Base-by-base conservation (phyloP, 2,888 invertebrate species). In the Drosophila niveifrons region DNA sequence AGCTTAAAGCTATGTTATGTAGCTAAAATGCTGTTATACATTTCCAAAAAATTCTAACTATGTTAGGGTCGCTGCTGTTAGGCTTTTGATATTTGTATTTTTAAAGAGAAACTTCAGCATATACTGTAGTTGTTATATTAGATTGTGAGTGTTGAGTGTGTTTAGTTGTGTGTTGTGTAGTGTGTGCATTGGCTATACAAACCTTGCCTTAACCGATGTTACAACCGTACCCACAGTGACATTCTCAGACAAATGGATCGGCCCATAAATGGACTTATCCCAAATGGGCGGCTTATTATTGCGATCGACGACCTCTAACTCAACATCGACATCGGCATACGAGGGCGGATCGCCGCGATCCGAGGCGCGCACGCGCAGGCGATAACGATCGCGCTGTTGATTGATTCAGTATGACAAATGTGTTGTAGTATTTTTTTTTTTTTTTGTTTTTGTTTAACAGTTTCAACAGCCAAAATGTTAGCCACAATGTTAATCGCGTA, bases 181-280 rank as follows among this genome's bases (percentile, higher is more conserved):
- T 72, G 36, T 11, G n/a, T 23, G 34, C 15, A 23, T 76, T 81
- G 78, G 91, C 93, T 82, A 96, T 96, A 96, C 96, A 96, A 96
- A 96, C 98, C 98, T 97, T 95, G 98, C 98, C 96, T 98, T 98
- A 94, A 98, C 96, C 94, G 97, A 96, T 95, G 97, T 97, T 95
- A 98, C 97, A 96, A 97, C 96, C 94, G 97, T 97, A 96, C 98
- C 98, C 95, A 98, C 97, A 96, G 97, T 97, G 95, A 98, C 97
- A 96, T 98, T 98, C 96, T 98, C 98, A 95, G 96, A 96, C 95
- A 98, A 97, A 96, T 96, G 96, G 95, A 97, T 97, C 95, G 98
- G 98, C 95, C 98, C 97, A 95, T 98, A 98, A 94, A 97, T 95
- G 94, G 95, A 96, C 94, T 95, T 95, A 95, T 97, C 98, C 98